Base-by-base conservation (phyloP, 1,140 invertebrate species). In the Drosophila pseudoananassae region DNA sequence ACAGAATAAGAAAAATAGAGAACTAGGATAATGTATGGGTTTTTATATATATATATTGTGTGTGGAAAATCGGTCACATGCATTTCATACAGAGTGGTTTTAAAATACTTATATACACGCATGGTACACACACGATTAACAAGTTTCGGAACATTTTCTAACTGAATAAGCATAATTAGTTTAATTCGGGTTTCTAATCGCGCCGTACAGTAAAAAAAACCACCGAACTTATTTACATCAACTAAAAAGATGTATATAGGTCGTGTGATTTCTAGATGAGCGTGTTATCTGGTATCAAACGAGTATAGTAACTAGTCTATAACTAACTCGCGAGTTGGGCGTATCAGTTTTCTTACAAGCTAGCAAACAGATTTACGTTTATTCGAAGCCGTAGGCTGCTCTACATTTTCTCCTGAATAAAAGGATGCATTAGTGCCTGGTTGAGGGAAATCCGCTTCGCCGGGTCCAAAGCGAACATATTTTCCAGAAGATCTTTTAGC, bases 401-500 rank as follows among this genome's bases (percentile, higher is more conserved):
- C 60, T 90, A 91, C 90, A 97, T 95, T 92, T 96, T 96, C 92
- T 99, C 98, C 93, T 97, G 96, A 91, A 99, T 99, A 93, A 99
- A 99, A 1, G 98, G 96, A 94, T 99, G 98, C 25, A 96, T 95
- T 20, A 99, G 93, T 17, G 98, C 98, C 90, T 99, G 97, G 91
- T 98, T 98, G 50, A 99, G 95, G 0, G 97, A 96, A 60, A 98
- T 96, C 57, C 99, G 93, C 92, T 99, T 99, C 20, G 95, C 94
- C 0, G 98, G 96, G 92, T 99, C 99, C 46, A 99, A 92, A 93
- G 97, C 96, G 20, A 99, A 94, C 76, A 99, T 97, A 61, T 97
- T 96, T 73, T 99, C 99, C 29, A 99, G 92, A 4, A 99, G 93
- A 92, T 99, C 98, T 82, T 97, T 98, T 4, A 99, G 93, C 88